A percentile compares a stretch with the other conserved stretches of the same genome.
Conservation (phyloP, 2,888 invertebrate species). For the Drosophila greeni region DNA sequence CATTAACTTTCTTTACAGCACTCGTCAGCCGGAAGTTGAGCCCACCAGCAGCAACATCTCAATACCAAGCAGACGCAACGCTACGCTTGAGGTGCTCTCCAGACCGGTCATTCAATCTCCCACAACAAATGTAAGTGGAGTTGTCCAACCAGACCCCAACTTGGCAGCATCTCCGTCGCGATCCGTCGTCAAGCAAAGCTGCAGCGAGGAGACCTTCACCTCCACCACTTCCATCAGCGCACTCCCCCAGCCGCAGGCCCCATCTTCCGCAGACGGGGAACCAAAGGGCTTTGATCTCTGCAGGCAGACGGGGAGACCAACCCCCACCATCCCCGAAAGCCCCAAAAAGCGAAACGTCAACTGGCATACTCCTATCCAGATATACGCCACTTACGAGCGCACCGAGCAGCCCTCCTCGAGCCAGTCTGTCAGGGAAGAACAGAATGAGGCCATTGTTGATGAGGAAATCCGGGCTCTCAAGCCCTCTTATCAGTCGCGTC, state of each 20-base stretch:
- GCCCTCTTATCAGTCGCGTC: constrained; percentile 48
- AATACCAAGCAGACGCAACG: constrained; percentile 31
- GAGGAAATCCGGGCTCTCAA: constrained; percentile 23
- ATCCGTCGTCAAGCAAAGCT: constrained; percentile 17
- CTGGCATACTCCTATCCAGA: constrained; percentile 78
- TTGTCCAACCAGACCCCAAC: constrained; percentile 12
- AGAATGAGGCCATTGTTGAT: constrained; percentile 15
- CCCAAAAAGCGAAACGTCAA: constrained; percentile 78
- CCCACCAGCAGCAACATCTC: constrained; percentile 49
- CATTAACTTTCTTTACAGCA: constrained; percentile 41
- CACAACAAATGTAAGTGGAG: not conserved
- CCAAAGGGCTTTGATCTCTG: constrained; percentile 48
- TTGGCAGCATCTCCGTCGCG: constrained; percentile 9
- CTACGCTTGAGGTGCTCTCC: constrained; percentile 32
- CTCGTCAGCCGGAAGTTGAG: constrained; percentile 70
- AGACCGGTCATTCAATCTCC: constrained; percentile 21
- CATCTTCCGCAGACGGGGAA: constrained; percentile 31
- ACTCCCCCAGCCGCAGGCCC: constrained; percentile 15
- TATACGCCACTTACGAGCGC: constrained; percentile 73
- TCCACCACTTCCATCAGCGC: constrained; percentile 52
- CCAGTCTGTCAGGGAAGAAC: not conserved
- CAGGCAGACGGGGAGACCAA: constrained; percentile 18
- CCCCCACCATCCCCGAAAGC: constrained; percentile 44
- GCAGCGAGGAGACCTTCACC: constrained; percentile 50
- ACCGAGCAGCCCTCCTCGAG: constrained; percentile 68